These are phyloP conservation scores for Rhopalosiphum padi DNA, from an alignment of 1,140 invertebrate species.

Conservation along the genomic window DNA sequence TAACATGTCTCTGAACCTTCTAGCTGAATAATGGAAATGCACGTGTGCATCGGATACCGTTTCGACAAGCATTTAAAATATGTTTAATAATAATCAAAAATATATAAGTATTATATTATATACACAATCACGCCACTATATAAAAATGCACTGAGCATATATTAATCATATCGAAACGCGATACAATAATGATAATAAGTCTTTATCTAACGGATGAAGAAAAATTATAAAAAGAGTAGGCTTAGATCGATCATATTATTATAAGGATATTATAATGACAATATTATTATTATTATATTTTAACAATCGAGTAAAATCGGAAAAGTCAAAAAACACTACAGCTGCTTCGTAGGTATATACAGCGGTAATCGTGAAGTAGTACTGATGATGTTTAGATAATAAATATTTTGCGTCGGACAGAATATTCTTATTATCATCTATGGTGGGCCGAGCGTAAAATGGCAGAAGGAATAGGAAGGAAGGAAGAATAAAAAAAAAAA, in stretches of 20 bases:
- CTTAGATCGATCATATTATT: background rate
- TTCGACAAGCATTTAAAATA: slow-evolving; percentile 60
- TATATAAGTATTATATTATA: background rate
- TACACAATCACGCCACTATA: background rate
- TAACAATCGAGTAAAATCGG: background rate
- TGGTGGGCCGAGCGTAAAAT: background rate
- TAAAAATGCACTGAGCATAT: background rate
- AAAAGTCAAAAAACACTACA: background rate
- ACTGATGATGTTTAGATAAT: background rate
- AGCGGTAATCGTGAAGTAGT: background rate
- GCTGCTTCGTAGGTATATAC: background rate
- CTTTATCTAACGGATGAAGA: background rate
- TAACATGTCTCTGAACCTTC: slow-evolving; percentile 61
- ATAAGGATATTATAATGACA: background rate
- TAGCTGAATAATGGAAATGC: slow-evolving; percentile 61
- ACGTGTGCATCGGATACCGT: slow-evolving; percentile 62
- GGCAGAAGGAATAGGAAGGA: background rate
- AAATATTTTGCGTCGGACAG: background rate
- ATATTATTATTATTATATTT: background rate
- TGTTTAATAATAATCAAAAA: background rate
- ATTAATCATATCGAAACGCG: background rate
- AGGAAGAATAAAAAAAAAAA: background rate
- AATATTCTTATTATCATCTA: background rate
- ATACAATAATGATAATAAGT: background rate
- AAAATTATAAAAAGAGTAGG: too few relatives aligned